phyloP scores from a whole-genome alignment of 1,140 invertebrate species.

The Drosophila murphyi region DNA sequence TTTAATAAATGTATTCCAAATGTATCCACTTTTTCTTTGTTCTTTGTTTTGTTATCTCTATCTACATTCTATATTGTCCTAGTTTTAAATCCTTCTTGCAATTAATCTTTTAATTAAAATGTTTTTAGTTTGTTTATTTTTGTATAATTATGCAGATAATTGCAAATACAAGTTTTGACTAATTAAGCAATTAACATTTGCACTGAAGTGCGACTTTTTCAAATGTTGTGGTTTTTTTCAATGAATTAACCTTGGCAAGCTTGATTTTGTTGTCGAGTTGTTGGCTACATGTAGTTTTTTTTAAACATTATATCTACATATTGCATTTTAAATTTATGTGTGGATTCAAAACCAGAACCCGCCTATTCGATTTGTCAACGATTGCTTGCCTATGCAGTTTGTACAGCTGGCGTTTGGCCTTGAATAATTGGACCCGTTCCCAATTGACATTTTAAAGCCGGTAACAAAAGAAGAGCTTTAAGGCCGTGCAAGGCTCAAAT shows the following conservation, averaged over 20 bases:
- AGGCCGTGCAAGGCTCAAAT: not conserved
- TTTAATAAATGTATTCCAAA: no score
- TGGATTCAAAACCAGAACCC: constrained; percentile 43
- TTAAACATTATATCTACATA: constrained; percentile 15
- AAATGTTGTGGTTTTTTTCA: not conserved
- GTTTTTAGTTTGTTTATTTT: constrained; percentile 6
- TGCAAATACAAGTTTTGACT: constrained; percentile 46
- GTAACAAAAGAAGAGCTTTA: constrained; percentile 12
- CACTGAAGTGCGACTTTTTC: constrained; percentile 47
- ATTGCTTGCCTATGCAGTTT: constrained; percentile 41
- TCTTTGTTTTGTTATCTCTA: no score
- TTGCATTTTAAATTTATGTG: constrained; percentile 40
- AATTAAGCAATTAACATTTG: constrained; percentile 75
- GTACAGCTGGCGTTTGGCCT: constrained; percentile 13
- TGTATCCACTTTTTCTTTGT: no score
- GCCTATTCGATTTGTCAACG: constrained; percentile 52
- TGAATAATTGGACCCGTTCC: constrained; percentile 19
- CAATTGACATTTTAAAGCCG: constrained; percentile 8
- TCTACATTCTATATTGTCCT: not conserved
- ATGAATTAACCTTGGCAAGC: constrained; percentile 48
- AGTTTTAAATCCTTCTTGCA: not conserved
- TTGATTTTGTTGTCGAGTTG: constrained; percentile 23
- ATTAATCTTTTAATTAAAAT: not conserved
- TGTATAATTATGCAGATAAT: constrained; percentile 33
- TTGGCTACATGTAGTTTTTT: constrained; percentile 12